Base-by-base conservation (phyloP, 2,113 vertebrate genomes). In the Lophura nycthemera region DNA sequence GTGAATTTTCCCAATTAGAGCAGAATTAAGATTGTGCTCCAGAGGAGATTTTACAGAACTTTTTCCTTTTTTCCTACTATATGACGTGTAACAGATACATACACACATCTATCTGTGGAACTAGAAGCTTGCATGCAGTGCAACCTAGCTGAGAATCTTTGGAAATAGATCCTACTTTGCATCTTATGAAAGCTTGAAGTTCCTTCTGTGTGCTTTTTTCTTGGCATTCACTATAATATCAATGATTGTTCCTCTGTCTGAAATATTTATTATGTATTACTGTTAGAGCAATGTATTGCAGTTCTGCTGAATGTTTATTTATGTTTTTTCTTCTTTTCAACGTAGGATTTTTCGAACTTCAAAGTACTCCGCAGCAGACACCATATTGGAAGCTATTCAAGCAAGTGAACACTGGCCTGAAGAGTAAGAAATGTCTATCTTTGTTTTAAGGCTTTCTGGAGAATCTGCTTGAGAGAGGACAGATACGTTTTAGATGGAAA, bases 381-480 rank as follows among this genome's bases (percentile, higher is more conserved):
- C 77, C 89, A 42, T 83, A 88, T 57, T 87, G 52, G 86, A 88
- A 92, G 45, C 82, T 91, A 47, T 64, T 92, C 61, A 83, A 88
- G 66, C 73, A 95, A 92, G 90, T 47, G 73, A 80, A 92, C 29
- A 1, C 66, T 93, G 65, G 65, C 71, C 36, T 83, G 45, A 88
- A 78, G 57, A 92, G 88, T 93, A 86, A 92, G 81, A 48, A 69
- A 63, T 2, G 5, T 27, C 1, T 50, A 71, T 78, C 52, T 87
- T 54, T 13, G 4, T 65, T 82, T 67, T 91, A 60, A 73, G 34
- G 27, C 57, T 72, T 94, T 30, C 45, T 2, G 2, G 82, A 75
- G 14, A 64, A 54, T 52, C 25, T 7, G 25, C 30, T 79, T n/a
- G 30, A 78, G 42, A 25, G 86, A 75, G 22, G 69, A 70, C 22